Conservation (phyloP, 2,797 vertebrate genomes). For the Heterohyrax brucei region DNA sequence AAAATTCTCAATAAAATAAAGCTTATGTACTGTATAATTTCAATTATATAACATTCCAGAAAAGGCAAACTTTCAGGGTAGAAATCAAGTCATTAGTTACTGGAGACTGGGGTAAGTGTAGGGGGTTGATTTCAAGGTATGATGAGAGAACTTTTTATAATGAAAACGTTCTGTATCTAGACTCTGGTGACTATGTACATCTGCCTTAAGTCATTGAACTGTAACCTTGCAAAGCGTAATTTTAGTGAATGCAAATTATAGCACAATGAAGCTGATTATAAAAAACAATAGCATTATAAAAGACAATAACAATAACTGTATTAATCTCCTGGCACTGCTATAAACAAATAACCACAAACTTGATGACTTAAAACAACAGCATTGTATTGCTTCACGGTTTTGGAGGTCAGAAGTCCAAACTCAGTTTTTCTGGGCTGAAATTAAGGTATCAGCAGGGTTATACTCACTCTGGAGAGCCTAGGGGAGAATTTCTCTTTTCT, state of each 20-base stretch:
- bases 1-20: constrained; percentile 26
- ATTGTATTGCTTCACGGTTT: not conserved
- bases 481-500: not conserved
- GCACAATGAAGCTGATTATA: not conserved
- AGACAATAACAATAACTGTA: too few species aligned
- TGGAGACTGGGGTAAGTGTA: not conserved
- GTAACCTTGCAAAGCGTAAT: not conserved
- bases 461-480: not conserved
- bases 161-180: not conserved
- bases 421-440: constrained; percentile 7
- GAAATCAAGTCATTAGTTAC: not conserved
- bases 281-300: not conserved
- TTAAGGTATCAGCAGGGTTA: not conserved
- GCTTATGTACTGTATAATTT: not conserved
- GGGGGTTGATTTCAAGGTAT: not conserved
- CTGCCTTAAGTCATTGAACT: not conserved
- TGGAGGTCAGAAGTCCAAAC: not conserved
- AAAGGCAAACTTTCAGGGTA: not conserved
- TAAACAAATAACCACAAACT: not conserved
- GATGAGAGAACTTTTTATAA: not conserved
- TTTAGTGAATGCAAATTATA: not conserved
- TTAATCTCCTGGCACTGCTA: not conserved
- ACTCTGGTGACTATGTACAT: not conserved
- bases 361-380: not conserved
- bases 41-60: not conserved